Percentiles rank a stretch among this genome's conserved stretches.
Evolutionary conservation across 2,888 invertebrate species (phyloP).

Genomic region (Tetramorium bicarinatum): DNA sequence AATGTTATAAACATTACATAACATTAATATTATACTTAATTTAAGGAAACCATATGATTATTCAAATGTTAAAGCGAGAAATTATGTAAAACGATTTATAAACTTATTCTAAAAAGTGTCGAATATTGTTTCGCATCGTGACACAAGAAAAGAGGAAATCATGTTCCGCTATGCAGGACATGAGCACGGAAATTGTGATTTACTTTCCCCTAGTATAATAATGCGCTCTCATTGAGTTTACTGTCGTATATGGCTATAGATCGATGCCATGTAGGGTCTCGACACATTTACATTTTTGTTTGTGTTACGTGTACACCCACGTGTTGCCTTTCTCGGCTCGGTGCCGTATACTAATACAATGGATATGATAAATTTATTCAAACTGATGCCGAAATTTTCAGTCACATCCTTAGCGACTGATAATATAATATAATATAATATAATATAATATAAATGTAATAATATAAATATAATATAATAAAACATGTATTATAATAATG

Average conservation of each 20-base stretch:
- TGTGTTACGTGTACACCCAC: conserved; percentile 46
- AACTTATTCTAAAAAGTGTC: conserved; percentile 39
- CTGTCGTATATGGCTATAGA: conserved; percentile 68
- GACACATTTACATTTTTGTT: conserved; percentile 67
- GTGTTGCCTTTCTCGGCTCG: conserved; percentile 24
- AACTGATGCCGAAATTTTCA: not conserved
- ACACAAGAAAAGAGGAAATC: conserved; percentile 78
- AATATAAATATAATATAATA: not conserved
- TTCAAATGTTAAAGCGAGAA: not conserved
- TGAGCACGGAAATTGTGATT: conserved; percentile 83
- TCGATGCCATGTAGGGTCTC: conserved; percentile 45
- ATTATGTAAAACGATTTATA: not conserved
- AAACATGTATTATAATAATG: not conserved
- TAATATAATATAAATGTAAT: conserved; percentile 17
- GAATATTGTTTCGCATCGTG: conserved; percentile 69
- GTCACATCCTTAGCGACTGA: not conserved
- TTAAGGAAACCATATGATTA: not conserved
- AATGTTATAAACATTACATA: conserved; percentile 1
- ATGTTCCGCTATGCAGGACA: conserved; percentile 76
- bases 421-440: conserved; percentile 10
- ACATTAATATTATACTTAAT: not conserved
- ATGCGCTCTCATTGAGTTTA: conserved; percentile 71
- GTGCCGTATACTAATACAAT: not conserved
- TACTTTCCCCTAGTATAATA: conserved; percentile 82
- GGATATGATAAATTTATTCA: conserved; percentile 21